These are phyloP conservation scores for Capitella teleta DNA, from an alignment of 1,140 invertebrate genomes.

Conservation along the genomic window DNA sequence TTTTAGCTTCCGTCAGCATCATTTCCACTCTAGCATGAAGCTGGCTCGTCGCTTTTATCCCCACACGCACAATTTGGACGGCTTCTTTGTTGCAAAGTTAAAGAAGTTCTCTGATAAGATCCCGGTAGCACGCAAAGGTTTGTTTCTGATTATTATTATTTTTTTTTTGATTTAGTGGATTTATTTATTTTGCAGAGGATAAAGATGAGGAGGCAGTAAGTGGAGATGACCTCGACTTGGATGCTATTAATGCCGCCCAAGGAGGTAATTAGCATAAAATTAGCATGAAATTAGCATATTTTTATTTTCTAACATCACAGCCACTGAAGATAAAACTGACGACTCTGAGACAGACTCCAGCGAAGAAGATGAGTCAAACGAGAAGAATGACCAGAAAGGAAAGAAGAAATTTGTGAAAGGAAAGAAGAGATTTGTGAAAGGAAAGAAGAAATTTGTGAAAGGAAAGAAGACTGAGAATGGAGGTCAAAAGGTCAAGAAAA, in stretches of 20 bases:
- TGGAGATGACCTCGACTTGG: background rate
- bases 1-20: slow-evolving; percentile 22
- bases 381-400: too few relatives aligned
- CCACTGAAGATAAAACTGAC: too few relatives aligned
- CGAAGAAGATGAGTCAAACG: too few relatives aligned
- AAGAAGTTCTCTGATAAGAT: slow-evolving; percentile 79
- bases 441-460: too few relatives aligned
- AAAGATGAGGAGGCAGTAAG: background rate
- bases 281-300: too few relatives aligned
- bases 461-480: too few relatives aligned
- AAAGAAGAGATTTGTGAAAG: too few relatives aligned
- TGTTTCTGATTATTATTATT: background rate
- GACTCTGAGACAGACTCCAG: too few relatives aligned
- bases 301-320: too few relatives aligned
- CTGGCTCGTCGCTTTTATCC: slow-evolving; percentile 87
- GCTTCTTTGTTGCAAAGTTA: slow-evolving; percentile 97
- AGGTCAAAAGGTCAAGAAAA: too few relatives aligned
- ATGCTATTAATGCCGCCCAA: background rate
- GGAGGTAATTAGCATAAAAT: background rate
- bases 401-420: too few relatives aligned
- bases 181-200: background rate
- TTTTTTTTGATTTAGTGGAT: background rate
- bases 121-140: background rate
- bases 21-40: slow-evolving; percentile 85
- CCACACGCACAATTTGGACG: slow-evolving; percentile 97